A percentile compares a stretch with the other conserved stretches of the same genome.
These are phyloP conservation scores for Tyria jacobaeae DNA, from an alignment of 2,888 invertebrate genomes.

Conservation along the genomic window DNA sequence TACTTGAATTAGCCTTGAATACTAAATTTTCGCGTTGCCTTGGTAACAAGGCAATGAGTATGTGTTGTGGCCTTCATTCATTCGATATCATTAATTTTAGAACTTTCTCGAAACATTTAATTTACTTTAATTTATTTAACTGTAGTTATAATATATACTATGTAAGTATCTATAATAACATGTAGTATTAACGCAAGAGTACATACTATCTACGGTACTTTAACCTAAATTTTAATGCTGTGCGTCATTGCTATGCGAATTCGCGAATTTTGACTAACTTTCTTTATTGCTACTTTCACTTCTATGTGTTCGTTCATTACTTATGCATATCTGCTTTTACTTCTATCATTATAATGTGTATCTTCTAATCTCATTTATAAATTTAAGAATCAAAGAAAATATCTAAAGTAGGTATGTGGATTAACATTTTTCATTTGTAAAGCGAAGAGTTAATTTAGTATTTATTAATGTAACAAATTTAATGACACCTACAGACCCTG, in stretches of 20 bases:
- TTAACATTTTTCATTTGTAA: not conserved
- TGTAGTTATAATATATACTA: too few species aligned
- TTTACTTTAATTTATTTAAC: not conserved
- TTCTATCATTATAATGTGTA: not conserved
- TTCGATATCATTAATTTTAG: not conserved
- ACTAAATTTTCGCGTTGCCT: constrained; percentile 46
- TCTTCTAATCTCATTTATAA: not conserved
- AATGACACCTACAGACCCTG: too few species aligned
- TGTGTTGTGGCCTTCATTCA: constrained; percentile 22
- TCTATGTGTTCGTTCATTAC: constrained; percentile 15
- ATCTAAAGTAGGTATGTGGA: not conserved
- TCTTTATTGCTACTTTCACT: constrained; percentile 49
- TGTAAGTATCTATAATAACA: not conserved
- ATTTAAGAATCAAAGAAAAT: not conserved
- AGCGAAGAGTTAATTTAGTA: too few species aligned
- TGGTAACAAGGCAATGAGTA: constrained; percentile 46
- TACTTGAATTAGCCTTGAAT: constrained; percentile 34
- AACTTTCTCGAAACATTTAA: not conserved
- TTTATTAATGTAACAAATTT: too few species aligned
- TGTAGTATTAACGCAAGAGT: not conserved
- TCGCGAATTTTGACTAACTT: constrained; percentile 50
- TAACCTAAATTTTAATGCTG: constrained; percentile 11
- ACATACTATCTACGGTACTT: constrained; percentile 3
- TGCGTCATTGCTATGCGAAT: constrained; percentile 37
- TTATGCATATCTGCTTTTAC: not conserved